phyloP scores from a whole-genome alignment of 2,113 vertebrate genomes.

The Podilymbus podiceps region DNA sequence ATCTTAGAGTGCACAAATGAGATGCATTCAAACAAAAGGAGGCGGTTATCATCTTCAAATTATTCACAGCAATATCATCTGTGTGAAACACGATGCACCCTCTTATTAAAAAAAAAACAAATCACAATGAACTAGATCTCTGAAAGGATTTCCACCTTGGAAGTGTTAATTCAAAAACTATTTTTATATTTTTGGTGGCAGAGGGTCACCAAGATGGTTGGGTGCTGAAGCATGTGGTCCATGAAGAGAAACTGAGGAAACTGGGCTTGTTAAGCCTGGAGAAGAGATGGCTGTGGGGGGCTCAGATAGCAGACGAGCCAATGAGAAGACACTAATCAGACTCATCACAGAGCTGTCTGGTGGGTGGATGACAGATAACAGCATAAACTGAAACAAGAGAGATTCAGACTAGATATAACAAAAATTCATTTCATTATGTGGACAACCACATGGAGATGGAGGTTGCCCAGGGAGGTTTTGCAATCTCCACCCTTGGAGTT shows the following conservation, averaged over 20 bases:
- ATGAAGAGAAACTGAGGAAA: background rate
- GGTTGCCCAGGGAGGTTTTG: background rate
- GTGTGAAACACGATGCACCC: background rate
- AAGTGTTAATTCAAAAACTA: background rate
- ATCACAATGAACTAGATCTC: background rate
- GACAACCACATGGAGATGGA: background rate
- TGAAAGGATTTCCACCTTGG: background rate
- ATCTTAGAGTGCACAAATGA: background rate
- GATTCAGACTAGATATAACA: too few species aligned
- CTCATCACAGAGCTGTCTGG: background rate
- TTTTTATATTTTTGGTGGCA: background rate
- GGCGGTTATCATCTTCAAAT: background rate
- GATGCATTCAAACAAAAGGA: background rate
- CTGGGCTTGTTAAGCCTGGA: background rate
- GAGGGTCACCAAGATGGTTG: background rate
- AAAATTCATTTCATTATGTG: accelerated
- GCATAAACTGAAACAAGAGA: background rate
- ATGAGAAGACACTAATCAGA: background rate
- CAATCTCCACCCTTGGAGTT: background rate
- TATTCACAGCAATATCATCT: background rate
- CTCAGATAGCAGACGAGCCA: background rate
- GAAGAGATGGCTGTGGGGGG: background rate
- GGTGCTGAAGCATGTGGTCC: background rate
- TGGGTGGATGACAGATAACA: background rate
- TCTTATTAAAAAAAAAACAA: background rate